These are phyloP conservation scores for Phymatocera aterrima DNA, from an alignment of 2,888 invertebrate species.

Conservation along the genomic window DNA sequence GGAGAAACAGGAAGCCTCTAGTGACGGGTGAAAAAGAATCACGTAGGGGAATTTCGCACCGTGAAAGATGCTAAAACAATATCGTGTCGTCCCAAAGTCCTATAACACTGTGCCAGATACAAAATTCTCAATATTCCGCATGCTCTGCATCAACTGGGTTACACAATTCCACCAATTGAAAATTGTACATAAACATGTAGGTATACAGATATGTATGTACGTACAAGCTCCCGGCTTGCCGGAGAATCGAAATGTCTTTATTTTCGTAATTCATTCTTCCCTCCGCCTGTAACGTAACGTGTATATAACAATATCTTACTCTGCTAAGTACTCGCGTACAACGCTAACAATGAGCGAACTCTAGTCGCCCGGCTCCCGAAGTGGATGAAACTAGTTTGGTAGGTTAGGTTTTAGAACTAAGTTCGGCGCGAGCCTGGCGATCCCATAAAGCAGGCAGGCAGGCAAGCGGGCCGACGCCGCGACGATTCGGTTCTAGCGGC, in stretches of 20 bases:
- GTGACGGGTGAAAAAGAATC: slow-evolving; percentile 19
- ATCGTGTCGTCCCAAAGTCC: too few relatives aligned
- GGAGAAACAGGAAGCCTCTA: slow-evolving; percentile 33
- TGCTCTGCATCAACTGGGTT: too few relatives aligned
- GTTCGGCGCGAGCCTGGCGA: slow-evolving; percentile 24
- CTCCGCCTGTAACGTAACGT: not conserved
- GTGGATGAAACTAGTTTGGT: slow-evolving; percentile 67
- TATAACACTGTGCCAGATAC: too few relatives aligned
- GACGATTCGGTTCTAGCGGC: slow-evolving; percentile 21
- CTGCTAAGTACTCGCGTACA: slow-evolving; percentile 17
- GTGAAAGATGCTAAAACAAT: too few relatives aligned
- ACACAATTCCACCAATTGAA: too few relatives aligned
- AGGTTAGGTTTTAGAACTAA: slow-evolving; percentile 62
- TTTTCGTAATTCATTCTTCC: not conserved
- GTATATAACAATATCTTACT: slow-evolving; percentile 16
- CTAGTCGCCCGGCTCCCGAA: slow-evolving; percentile 30
- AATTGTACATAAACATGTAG: too few relatives aligned
- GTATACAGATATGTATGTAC: too few relatives aligned
- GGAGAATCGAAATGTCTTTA: too few relatives aligned
- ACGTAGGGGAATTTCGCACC: not conserved
- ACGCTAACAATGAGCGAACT: slow-evolving; percentile 36
- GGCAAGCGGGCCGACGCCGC: not conserved
- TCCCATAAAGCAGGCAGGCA: slow-evolving; percentile 21
- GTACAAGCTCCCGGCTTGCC: too few relatives aligned
- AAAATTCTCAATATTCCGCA: too few relatives aligned